Evolutionary conservation across 2,888 invertebrate genomes (phyloP), one percentile per base, ranked within the genome.

Genomic region (Caenorhabditis sp.): DNA sequence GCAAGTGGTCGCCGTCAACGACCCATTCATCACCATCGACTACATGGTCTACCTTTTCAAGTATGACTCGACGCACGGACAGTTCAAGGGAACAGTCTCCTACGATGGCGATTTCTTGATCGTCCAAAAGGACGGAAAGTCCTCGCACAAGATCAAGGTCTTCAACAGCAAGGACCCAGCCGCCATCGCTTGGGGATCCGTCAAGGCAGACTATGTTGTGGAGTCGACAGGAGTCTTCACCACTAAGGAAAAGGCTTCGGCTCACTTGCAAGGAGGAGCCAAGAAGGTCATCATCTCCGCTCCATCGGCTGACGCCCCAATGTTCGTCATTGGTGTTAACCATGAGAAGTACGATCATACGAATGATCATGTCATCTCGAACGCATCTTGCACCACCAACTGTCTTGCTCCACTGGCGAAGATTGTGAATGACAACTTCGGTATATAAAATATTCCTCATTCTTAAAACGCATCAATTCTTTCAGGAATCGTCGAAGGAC

Each of bases 181-280:
- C 85, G 94, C 94, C 88, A 97, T 98, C 93, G 96, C 96, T 90
- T 98, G 98, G 98, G 95, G 94, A 75, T 95, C 95, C 93, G 92
- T 92, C 24, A 97, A 97, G 81, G 98, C 97, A 92, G 96, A 97
- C 92, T 97, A 97, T 93, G 95, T 99, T 70, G 97, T 99, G 51
- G 99, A 99, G 93, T 97, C 97, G 19, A 98, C 98, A 88, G 98
- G 97, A 90, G 96, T 97, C 14, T 98, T 98, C 94, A 98, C 97
- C 86, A 98, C 97, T 86, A 95, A 95, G 76, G 97, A 97, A 3
- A 96, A 96, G 92, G 97, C 97, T 44, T 84, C 84, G 26, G 95
- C 95, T 92, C 97, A 98, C 92, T 94, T 97, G 93, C 95, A 90
- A 85, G 91, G 91, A 74, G 91, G 91, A 63, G 91, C 91, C 86